phyloP scores from a whole-genome alignment of 2,113 vertebrate species.

The Melozone crissalis region DNA sequence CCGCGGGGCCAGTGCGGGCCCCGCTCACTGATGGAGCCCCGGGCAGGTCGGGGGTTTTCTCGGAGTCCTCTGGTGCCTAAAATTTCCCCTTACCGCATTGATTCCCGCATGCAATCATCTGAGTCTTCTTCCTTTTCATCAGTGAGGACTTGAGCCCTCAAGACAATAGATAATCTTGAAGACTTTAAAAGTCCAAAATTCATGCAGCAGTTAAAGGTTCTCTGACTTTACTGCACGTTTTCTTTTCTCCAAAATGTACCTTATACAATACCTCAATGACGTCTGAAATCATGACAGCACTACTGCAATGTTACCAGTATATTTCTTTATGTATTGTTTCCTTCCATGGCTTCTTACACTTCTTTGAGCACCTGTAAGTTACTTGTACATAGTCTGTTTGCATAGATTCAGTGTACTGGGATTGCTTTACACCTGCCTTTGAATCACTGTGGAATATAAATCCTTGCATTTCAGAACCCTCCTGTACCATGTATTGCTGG shows the following conservation, averaged over 20 bases:
- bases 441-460: neutral
- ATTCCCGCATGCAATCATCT: rapidly evolving
- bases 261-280: neutral
- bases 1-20: neutral
- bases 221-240: neutral
- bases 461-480: neutral
- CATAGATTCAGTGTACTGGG: neutral
- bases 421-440: neutral
- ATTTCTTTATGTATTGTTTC: neutral
- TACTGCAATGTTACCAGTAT: neutral
- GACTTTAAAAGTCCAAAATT: neutral
- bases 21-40: rapidly evolving
- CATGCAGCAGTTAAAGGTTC: neutral
- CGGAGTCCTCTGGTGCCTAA: no score
- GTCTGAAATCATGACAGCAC: neutral
- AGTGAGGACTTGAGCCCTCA: neutral
- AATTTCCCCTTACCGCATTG: neutral
- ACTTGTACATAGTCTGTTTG: neutral
- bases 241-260: neutral
- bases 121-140: neutral
- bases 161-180: neutral
- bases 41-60: neutral
- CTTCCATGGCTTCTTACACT: neutral
- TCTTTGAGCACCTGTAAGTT: neutral
- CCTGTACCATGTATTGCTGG: neutral